Base-by-base conservation (phyloP, 1,140 invertebrate species). In the Protaetia brevitarsis region DNA sequence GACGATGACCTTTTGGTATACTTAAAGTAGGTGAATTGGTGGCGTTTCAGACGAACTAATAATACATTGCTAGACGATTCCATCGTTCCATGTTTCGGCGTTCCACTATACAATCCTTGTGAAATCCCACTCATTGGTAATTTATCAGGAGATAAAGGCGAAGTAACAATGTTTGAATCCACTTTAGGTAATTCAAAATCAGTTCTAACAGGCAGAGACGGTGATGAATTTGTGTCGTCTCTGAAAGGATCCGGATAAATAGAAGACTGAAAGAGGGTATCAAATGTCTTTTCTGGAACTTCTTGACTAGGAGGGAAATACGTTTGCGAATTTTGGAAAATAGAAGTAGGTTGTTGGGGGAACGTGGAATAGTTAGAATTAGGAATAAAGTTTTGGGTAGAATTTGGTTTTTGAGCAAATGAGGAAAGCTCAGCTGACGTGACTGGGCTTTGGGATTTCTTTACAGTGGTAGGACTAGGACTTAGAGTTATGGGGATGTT, bases 181-280 rank as follows among this genome's bases (percentile, higher is more conserved):
- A 7, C 4, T 23, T 51, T 51, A 41, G 58, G 58, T 27, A 62
- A 34, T 1, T 62, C 60, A 36, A 62, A 31, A 21, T 31, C 21
- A 62, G 27, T 62, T 7, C 16, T 59, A 59, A 30, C 57, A 28
- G 57, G 57, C 6, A 62, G 0, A 11, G 60, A 30, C 37, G 7
- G 21, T 28, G 62, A 71, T 67, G 16, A 8, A 21, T 36, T 36
- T 10, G 60, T 30, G 1, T 80, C 76, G 74, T 86, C 85, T 75
- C 82, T 79, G 67, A 86, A 87, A 1, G 85, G 85, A 82, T 86
- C 85, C 8, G 84, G 84, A 79, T 85, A 86, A 61, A 79, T 80
- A 70, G 79, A 72, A 74, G 76, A 80, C 65, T 82, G 78, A 65
- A 82, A 83, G 56, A 83, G 67, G 68, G 73, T 78, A 58, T 75